phyloP scores from a whole-genome alignment of 2,888 invertebrate species.

The Eudemis profundana region DNA sequence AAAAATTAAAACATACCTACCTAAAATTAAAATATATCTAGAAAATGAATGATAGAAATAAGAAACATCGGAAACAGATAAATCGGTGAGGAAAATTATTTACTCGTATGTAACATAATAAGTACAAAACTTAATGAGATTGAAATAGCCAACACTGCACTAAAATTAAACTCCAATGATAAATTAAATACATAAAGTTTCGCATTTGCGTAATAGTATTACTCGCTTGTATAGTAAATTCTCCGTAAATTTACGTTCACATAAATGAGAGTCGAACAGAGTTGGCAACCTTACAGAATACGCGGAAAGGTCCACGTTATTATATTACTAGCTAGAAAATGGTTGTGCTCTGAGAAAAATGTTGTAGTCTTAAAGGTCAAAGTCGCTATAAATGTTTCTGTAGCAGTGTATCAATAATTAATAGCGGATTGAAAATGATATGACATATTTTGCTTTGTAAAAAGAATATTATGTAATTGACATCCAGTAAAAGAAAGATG shows the following conservation, averaged over 20 bases:
- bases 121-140: neutral
- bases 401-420: slow-evolving; percentile 6
- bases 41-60: too few species aligned
- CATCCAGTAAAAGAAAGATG: too few species aligned
- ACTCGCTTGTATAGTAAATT: neutral
- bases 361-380: slow-evolving; percentile 21
- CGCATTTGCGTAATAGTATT: neutral
- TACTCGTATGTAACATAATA: neutral
- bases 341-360: slow-evolving; percentile 9
- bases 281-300: neutral
- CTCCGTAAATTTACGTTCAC: neutral
- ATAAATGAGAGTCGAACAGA: neutral
- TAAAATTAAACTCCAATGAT: too few species aligned
- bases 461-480: neutral
- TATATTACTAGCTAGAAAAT: slow-evolving; percentile 16
- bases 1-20: too few species aligned
- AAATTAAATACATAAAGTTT: neutral
- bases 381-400: slow-evolving; percentile 17
- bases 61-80: neutral
- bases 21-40: too few species aligned
- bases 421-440: slow-evolving; percentile 3
- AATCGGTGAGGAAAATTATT: neutral
- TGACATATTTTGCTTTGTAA: neutral
- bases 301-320: neutral
- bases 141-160: neutral